Conservation (phyloP, 2,888 invertebrate species). For the Anaspis maculata region DNA sequence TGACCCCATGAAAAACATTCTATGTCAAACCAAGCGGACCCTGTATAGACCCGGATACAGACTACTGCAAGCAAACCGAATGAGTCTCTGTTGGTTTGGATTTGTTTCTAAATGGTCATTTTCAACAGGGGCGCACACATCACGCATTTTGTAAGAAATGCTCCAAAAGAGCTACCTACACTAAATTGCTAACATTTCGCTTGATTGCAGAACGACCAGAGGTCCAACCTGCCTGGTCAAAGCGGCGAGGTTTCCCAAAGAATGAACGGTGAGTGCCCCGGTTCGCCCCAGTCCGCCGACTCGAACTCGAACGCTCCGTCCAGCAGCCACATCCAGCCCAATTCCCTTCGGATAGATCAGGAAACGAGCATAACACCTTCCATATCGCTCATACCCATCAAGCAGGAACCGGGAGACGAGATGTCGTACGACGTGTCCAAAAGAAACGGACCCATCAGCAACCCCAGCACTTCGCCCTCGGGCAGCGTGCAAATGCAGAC, state of each 20-base stretch:
- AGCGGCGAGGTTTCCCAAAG: conserved; percentile 40
- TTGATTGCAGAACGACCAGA: conserved; percentile 30
- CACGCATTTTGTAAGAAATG: too few species aligned
- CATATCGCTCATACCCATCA: conserved; percentile 78
- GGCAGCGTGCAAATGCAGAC: conserved; percentile 39
- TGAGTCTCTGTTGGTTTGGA: too few species aligned
- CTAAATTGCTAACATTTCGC: neutral
- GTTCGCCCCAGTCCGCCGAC: conserved; percentile 74
- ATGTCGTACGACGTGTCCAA: conserved; percentile 39
- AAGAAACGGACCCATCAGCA: conserved; percentile 38
- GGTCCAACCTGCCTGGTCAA: conserved; percentile 33
- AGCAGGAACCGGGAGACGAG: conserved; percentile 55
- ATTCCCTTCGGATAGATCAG: conserved; percentile 38
- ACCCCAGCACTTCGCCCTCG: conserved; percentile 36
- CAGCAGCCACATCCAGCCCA: conserved; percentile 52
- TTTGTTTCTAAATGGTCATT: too few species aligned
- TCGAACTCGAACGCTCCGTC: conserved; percentile 67
- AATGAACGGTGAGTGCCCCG: conserved; percentile 62
- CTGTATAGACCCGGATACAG: too few species aligned
- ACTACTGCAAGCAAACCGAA: too few species aligned
- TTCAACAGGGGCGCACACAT: too few species aligned
- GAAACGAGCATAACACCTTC: conserved; percentile 69
- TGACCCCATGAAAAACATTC: too few species aligned
- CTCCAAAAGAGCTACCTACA: too few species aligned
- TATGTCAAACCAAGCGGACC: too few species aligned